Evolutionary conservation across 2,888 invertebrate genomes (phyloP), one percentile per base, ranked within the genome.

Genomic region (Galeopsomyia nigrocyanea): DNA sequence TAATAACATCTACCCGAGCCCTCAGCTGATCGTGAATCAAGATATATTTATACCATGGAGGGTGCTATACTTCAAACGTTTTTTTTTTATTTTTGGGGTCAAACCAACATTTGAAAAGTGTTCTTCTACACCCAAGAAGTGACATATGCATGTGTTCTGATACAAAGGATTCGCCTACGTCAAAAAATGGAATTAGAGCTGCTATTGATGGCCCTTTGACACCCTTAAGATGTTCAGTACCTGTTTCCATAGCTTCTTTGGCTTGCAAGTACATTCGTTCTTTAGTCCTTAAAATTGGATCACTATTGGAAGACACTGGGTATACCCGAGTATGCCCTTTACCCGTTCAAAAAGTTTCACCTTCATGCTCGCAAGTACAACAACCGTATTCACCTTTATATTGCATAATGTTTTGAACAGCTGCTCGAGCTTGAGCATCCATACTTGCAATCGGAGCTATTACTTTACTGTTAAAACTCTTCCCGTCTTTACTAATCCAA

Each of bases 171-270:
- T 26, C 17, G 13, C 62, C 31, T 16, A 55, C 17, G 46, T 53
- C 53, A 68, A 68, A 68, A 51, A 47, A 21, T 16, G 68, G 68
- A 17, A 68, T 53, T n/a, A 51, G 9, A 17, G 62, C 68, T n/a
- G 53, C 14, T 19, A 61, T 26, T 2, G 68, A 62, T 6, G 62
- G 51, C 5, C 62, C 68, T 55, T 68, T 68, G 2, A 61, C 62
- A 10, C 68, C 62, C 39, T 21, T 51, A 3, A 53, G 53, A 46
- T 70, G 70, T 13, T 70, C 26, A 10, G 21, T 10, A 70, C 22
- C 31, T 2, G 50, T 21, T 31, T 56, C 21, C 3, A 63, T 13
- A 31, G 63, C 51, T 26, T n/a, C n/a, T 53, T 10, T 21, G 3
- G 63, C 53, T 64, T 64, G 53, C 14, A 39, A 17, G 16, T 17